These are phyloP conservation scores for Scartelaos histophorus DNA, from an alignment of 2,113 vertebrate species.

Conservation along the genomic window DNA sequence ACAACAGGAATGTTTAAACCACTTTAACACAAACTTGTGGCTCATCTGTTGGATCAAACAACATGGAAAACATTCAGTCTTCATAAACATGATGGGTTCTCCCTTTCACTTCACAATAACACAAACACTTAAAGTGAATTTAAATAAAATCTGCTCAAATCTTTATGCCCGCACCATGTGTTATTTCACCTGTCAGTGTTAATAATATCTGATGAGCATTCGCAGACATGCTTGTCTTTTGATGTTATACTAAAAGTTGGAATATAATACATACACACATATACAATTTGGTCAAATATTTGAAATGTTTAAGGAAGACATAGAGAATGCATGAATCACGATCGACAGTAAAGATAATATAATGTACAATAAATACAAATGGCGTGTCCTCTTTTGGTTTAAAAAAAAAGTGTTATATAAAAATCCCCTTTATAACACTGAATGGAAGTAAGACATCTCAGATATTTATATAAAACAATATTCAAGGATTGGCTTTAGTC, in stretches of 20 bases:
- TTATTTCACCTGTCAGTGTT: background rate
- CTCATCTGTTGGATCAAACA: background rate
- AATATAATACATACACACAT: constrained; percentile 3
- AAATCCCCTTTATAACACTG: background rate
- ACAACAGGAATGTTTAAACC: background rate
- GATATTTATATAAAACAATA: constrained; percentile 1
- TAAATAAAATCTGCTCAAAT: no score
- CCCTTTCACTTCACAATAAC: background rate
- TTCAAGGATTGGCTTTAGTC: background rate
- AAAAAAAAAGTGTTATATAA: constrained; percentile 19
- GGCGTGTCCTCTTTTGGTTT: constrained; percentile 19
- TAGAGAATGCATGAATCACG: constrained; percentile 5
- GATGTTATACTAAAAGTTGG: background rate
- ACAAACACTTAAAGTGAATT: background rate
- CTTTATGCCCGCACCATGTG: no score
- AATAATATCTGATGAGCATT: background rate
- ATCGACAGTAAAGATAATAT: background rate
- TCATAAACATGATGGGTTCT: background rate
- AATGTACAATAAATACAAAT: constrained; percentile 63
- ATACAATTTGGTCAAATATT: constrained; percentile 49
- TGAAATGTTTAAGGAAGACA: constrained; percentile 40
- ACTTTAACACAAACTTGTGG: background rate
- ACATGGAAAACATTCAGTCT: background rate
- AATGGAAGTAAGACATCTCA: background rate
- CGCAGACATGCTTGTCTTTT: background rate